A percentile compares a stretch with the other conserved stretches of the same genome.
Conservation (phyloP, 2,113 vertebrate species). For the Conger conger region DNA sequence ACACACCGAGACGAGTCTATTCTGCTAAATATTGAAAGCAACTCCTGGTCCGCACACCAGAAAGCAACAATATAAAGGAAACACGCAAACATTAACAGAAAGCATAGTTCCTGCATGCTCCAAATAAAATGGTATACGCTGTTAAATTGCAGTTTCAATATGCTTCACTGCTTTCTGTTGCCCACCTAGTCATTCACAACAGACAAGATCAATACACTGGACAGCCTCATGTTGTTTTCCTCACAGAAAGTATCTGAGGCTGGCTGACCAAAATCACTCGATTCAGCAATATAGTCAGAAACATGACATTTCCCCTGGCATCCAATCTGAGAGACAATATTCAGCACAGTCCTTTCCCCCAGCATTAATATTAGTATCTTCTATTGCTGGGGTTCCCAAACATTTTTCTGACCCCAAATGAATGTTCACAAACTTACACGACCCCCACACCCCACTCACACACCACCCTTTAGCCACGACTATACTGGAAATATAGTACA, state of each 20-base stretch:
- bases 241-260: conserved; percentile 57
- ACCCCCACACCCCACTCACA: too few species aligned
- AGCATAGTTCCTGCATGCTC: conserved; percentile 30
- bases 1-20: conserved; percentile 38
- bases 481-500: too few species aligned
- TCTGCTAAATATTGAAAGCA: conserved; percentile 6
- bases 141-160: background rate
- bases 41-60: conserved; percentile 33
- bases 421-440: too few species aligned
- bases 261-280: conserved; percentile 58
- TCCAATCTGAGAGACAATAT: too few species aligned
- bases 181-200: conserved; percentile 31
- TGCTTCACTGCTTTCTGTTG: conserved; percentile 14
- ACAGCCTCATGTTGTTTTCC: conserved; percentile 35
- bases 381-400: too few species aligned
- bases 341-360: too few species aligned
- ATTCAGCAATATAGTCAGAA: conserved; percentile 49
- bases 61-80: conserved; percentile 28
- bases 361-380: background rate
- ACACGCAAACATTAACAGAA: conserved; percentile 28
- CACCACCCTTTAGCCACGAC: too few species aligned
- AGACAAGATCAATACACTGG: conserved; percentile 46
- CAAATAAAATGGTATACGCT: background rate
- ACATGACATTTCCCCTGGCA: conserved; percentile 41
- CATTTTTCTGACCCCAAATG: too few species aligned